Evolutionary conservation across 2,113 vertebrate species (phyloP).

Genomic region (Pelmatolapia mariae): DNA sequence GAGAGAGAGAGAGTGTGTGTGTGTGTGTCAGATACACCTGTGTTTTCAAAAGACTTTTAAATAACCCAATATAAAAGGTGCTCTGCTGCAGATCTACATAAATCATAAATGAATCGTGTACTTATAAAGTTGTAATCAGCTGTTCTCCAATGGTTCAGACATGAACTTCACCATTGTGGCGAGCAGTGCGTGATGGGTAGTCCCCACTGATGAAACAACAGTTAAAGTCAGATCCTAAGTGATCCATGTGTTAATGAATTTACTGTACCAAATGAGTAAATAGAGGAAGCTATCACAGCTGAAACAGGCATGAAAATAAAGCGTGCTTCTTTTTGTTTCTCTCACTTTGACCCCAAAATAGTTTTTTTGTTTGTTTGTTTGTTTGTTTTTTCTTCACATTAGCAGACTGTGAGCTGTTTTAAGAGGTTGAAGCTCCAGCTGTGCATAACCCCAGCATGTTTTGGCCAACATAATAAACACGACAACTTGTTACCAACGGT

Average conservation of each 20-base stretch:
- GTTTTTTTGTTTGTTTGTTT: rapidly evolving
- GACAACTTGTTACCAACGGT: background rate
- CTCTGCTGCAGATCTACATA: background rate
- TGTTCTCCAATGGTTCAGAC: background rate
- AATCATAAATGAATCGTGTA: background rate
- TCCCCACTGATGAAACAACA: background rate
- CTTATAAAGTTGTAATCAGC: background rate
- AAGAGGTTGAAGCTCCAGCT: background rate
- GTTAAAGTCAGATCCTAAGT: background rate
- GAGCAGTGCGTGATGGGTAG: background rate
- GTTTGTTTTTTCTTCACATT: rapidly evolving
- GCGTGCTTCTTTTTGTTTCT: background rate
- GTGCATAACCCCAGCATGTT: background rate
- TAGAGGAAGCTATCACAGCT: background rate
- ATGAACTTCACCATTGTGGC: background rate
- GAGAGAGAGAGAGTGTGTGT: background rate
- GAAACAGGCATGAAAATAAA: background rate
- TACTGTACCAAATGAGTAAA: background rate
- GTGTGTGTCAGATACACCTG: background rate
- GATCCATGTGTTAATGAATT: background rate
- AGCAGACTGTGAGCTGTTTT: background rate
- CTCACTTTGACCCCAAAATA: background rate
- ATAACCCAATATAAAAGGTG: background rate
- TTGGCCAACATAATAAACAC: background rate
- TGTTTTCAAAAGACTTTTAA: background rate